Base-by-base conservation (phyloP, 2,888 invertebrate species). In the Orchesellides sinensis region DNA sequence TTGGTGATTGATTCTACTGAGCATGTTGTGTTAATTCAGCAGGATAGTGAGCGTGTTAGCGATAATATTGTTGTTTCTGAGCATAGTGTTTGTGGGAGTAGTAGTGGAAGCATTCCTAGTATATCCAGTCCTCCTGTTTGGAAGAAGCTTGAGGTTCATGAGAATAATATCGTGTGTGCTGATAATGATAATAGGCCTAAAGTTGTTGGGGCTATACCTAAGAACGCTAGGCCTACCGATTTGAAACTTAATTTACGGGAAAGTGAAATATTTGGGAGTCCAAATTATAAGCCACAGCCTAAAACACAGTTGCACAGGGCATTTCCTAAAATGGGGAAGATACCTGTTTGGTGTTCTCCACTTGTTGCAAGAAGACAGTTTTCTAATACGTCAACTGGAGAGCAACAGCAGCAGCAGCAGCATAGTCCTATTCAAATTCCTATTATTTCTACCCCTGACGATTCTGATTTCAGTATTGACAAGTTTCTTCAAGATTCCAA, bases 291-390 rank as follows among this genome's bases (percentile, higher is more conserved):
- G 12, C 52, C 72, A 1, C 72, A 72, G 25, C 72, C 72, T 1
- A 49, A 49, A 17, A 68, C 63, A 1, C 70, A 72, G 8, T 19
- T 72, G 6, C 19, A 56, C 17, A 17, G 66, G 4, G n/a, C 63
- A 19, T 84, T 86, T 65, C 86, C 86, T 0, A 80, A 83, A 47
- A 81, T 84, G 83, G 86, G 85, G 0, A 86, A 86, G 54, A 83
- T 85, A 2, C 86, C 86, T 0, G 85, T 86, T 27, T 87, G 86
- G 86, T 85, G 86, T 40, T 84, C 84, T 35, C 87, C 87, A 2
- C 23, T 87, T 5, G 84, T 84, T n/a, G 82, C 86, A 2, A 27
- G 87, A 19, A 63, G 84, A 25, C 78, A 83, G 19, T 73, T 83
- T 8, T 49, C 66, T 3, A 23, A 21, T 25, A 27, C 47, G n/a